Evolutionary conservation across 1,140 invertebrate genomes (phyloP).

Genomic region (Lepidotrigona ventralis): DNA sequence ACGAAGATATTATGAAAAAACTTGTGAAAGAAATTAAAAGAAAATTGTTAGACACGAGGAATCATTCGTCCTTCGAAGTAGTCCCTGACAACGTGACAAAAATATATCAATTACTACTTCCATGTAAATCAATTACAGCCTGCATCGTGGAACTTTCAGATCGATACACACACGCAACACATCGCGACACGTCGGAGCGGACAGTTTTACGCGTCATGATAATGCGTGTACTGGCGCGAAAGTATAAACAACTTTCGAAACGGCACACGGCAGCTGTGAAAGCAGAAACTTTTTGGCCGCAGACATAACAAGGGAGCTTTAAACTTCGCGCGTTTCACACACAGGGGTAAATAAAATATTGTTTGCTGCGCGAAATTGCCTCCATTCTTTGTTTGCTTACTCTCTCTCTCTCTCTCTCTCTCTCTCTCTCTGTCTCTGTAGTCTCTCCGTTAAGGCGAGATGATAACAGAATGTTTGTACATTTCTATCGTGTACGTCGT

Average conservation of each 20-base stretch:
- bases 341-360: not conserved
- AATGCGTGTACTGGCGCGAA: constrained; percentile 45
- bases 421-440: not conserved
- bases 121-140: not conserved
- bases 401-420: not conserved
- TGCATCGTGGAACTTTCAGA: not conserved
- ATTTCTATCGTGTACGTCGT: not conserved
- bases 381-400: not conserved
- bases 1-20: too few relatives aligned
- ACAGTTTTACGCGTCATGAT: constrained; percentile 25
- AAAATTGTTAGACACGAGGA: too few relatives aligned
- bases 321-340: not conserved
- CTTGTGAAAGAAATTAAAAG: too few relatives aligned
- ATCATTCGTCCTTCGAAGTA: too few relatives aligned
- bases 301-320: constrained; percentile 33
- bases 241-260: constrained; percentile 66
- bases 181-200: not conserved
- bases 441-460: not conserved
- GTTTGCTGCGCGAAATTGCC: not conserved
- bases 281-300: constrained; percentile 61
- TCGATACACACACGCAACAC: not conserved
- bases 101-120: not conserved
- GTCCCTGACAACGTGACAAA: too few relatives aligned
- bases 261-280: constrained; percentile 61
- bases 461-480: not conserved